Evolutionary conservation across 2,888 invertebrate species (phyloP), one percentile per base, ranked within the genome.

Genomic region (Xestoiulus laeticollis): DNA sequence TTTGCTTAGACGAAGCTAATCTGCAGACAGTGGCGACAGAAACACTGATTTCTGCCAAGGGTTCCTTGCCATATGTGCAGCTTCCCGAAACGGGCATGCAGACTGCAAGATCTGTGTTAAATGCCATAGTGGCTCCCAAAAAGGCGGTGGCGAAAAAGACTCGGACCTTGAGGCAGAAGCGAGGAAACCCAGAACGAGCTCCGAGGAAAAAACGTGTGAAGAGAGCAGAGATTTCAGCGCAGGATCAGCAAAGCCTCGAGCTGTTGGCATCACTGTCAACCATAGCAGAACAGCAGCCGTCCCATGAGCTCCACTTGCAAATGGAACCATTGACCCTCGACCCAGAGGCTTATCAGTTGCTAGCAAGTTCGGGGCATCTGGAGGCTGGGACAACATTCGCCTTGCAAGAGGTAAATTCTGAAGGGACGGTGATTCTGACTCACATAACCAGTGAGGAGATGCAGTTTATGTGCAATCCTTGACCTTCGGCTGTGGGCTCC

Each of bases 331-430:
- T 59, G 59, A 59, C 59, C 5, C 22, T 59, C 19, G 59, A 59
- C 59, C 59, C 59, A 4, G 59, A n/a, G n/a, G 1, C 59, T 6
- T 59, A n/a, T 22, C n/a, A 59, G 59, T n/a, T 59, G 59, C 8
- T 59, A 2, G 59, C 48, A 16, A 48, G n/a, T 59, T 19, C 59
- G n/a, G 59, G 59, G 2, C n/a, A 59, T n/a, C 59, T 85, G 33
- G 85, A 38, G 43, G 30, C 85, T 43, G 85, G 43, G 32, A 85
- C 38, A 44, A 48, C 85, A 5, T 38, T 85, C 32, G 44, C 85
- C 16, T 2, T 85, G 2, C 85, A 85, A 43, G 85, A 85, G 22
- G 43, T 48, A 22, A 43, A 85, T 22, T n/a, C 85, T 44, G 85
- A 85, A 85, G 85, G 85, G 16, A 48, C 30, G 14, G 48, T 85